Base-by-base conservation (phyloP, 1,140 invertebrate species). In the Bombus haemorrhoidalis region DNA sequence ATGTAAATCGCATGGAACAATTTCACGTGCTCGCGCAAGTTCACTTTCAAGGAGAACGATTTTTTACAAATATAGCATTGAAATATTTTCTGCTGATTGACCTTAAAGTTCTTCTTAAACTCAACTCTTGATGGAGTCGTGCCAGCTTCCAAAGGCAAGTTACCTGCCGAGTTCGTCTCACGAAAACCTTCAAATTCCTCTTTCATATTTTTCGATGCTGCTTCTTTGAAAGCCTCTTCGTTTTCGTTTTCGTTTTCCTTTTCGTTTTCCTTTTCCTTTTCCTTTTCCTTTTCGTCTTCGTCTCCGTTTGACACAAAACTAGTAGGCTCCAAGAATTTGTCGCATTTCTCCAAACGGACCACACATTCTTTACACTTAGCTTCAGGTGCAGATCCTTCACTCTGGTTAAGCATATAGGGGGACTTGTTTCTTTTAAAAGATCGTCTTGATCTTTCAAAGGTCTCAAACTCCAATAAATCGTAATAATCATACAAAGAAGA, bases 1-100 rank as follows among this genome's bases (percentile, higher is more conserved):
- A 90, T 93, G 2, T 88, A 93, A 2, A 85, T 84, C n/a, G 83
- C 32, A 28, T 93, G 92, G 69, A 15, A 74, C 22, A 76, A 39
- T 18, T 85, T 73, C 9, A 75, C 69, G 62, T 93, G 92, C 28
- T 83, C n/a, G 2, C 28, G 57, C 28, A 81, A 41, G 15, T 87
- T 81, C 4, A 74, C 12, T 22, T 83, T 37, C n/a, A 75, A 86
- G 9, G 57, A 2, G 28, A 91, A 91, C 6, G 28, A 66, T 25
- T 41, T 18, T 18, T 91, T 68, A 77, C 92, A 93, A 34, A 91
- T 2, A 53, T 80, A 84, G 34, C 92, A 93, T 3, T 5, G 25
- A 43, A 85, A 80, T 0, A 5, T 18, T 72, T n/a, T 37, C 64
- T 8, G 2, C 0, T 2, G 3, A 53, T 1, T 1, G 1, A 3